Percentiles rank a stretch among this genome's conserved stretches.
Conservation (phyloP, 2,797 vertebrate species). For the Takifugu rubripes region DNA sequence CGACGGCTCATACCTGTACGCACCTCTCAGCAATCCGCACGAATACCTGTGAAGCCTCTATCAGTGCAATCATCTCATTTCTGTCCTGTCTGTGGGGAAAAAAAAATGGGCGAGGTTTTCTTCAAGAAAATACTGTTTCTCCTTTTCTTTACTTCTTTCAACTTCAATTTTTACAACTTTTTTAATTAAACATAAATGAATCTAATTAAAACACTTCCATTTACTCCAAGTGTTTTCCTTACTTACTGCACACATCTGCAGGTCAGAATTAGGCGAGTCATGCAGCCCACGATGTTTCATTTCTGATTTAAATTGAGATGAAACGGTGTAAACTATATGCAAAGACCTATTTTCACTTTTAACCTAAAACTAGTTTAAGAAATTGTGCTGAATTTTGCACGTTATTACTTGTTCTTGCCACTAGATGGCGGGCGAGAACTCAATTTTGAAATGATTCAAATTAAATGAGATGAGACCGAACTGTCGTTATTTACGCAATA, state of each 20-base stretch:
- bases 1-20: constrained; percentile 60
- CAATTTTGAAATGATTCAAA: background rate
- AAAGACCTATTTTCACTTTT: too few species aligned
- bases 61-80: background rate
- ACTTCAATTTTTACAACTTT: constrained; percentile 20
- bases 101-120: background rate
- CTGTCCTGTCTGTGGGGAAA: constrained; percentile 11
- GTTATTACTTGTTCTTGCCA: background rate
- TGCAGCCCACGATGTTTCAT: too few species aligned
- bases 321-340: too few species aligned
- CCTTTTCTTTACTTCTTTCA: background rate
- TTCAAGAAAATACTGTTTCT: constrained; percentile 12
- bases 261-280: too few species aligned
- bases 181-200: constrained; percentile 21
- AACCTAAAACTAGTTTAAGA: too few species aligned
- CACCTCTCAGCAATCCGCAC: constrained; percentile 40
- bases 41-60: constrained; percentile 27
- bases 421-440: background rate
- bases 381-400: too few species aligned
- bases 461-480: background rate
- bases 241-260: background rate
- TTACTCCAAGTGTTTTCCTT: background rate
- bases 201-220: constrained; percentile 29
- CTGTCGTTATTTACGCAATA: too few species aligned
- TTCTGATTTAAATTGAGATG: too few species aligned